Percentiles rank a stretch among this genome's conserved stretches.
Evolutionary conservation across 2,113 vertebrate genomes (phyloP).

Genomic region (Grammomys surdaster): DNA sequence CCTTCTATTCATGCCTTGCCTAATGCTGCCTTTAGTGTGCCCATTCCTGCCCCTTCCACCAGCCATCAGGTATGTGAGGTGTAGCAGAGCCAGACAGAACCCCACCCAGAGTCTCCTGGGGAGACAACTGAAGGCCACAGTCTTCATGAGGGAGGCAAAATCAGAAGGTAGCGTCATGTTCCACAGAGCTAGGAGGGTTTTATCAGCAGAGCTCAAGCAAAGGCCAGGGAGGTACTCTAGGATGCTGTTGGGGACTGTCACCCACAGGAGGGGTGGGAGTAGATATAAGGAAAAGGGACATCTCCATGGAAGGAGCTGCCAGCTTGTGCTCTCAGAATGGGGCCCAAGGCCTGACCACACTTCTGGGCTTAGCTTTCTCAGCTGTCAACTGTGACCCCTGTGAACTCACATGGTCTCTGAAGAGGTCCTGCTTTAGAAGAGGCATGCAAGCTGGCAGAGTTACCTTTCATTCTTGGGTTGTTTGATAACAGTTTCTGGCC

Average conservation of each 20-base stretch:
- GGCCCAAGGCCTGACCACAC: not conserved
- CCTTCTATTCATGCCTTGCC: too few species aligned
- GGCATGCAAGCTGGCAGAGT: not conserved
- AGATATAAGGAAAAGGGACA: fast-evolving
- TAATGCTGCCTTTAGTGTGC: not conserved
- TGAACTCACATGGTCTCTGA: not conserved
- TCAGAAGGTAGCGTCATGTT: not conserved
- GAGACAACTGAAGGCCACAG: not conserved
- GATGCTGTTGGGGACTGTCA: not conserved
- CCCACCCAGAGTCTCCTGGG: fast-evolving
- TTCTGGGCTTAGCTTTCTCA: not conserved
- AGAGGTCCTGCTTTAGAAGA: not conserved
- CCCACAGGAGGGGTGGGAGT: not conserved
- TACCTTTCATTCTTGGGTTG: not conserved
- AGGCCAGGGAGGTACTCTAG: fast-evolving
- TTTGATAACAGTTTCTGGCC: not conserved
- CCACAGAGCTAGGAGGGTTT: not conserved
- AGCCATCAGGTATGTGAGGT: fast-evolving
- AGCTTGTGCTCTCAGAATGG: not conserved
- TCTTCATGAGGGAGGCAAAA: fast-evolving
- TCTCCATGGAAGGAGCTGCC: not conserved
- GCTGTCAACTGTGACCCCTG: too few species aligned
- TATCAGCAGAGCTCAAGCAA: too few species aligned
- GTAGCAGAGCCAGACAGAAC: not conserved
- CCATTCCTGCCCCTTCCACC: too few species aligned